Evolutionary conservation across 2,797 vertebrate species (phyloP), one percentile per base, ranked within the genome.

Genomic region (Mallotus villosus): DNA sequence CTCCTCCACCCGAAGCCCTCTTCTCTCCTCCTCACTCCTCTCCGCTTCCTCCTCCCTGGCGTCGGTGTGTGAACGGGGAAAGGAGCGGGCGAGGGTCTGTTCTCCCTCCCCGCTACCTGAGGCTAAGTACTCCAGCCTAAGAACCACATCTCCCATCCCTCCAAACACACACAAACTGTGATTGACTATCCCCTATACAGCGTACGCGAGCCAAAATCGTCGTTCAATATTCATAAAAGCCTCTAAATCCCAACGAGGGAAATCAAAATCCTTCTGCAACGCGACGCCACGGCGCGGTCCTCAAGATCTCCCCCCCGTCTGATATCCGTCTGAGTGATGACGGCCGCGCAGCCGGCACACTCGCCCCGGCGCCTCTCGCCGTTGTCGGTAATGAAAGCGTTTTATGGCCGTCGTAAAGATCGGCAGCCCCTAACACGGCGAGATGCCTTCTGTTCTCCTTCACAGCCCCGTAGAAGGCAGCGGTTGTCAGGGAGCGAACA

Each of bases 21-120:
- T n/a, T n/a, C n/a, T n/a, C n/a, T n/a, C n/a, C 57, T 68, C 74
- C 79, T 81, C 27, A 62, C 83, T 41, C 51, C 5, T 64, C 75
- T 73, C 72, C 65, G 5, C 46, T 51, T 17, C 9, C 46, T 51
- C 46, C 7, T 4, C 41, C 11, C 25, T 25, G 25, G 25, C 1
- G 25, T 25, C 25, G 25, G 25, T 3, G 25, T 25, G 25, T 66
- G 79, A 69, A 73, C 59, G 41, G 72, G 46, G 46, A 51, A 4
- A 16, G 16, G 9, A 6, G 46, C 2, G 16, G 16, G 46, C 16
- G 46, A 51, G 14, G 46, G 2, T 12, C 46, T 51, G 46, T 14
- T 12, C 11, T 51, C 12, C 46, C 0, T 51, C 16, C 16, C 1
- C 1, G 3, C 16, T 51, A 12, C 12, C 46, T 51, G 46, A 51